Base-by-base conservation (phyloP, 2,888 invertebrate genomes). In the Tipula unca region DNA sequence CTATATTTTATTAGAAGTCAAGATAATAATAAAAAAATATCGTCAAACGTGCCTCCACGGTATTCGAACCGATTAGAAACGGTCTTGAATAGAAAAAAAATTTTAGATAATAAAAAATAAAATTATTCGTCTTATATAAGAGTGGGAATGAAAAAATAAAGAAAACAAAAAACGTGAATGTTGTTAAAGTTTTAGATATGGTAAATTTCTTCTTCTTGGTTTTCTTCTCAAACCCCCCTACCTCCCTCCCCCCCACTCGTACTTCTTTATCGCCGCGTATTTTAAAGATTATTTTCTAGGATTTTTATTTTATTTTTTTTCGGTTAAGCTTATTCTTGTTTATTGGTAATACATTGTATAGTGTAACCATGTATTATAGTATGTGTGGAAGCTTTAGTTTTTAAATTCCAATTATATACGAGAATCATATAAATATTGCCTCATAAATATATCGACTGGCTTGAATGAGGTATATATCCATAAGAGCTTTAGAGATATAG, bases 41-140 rank as follows among this genome's bases (percentile, higher is more conserved):
- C 83, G 83, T 83, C 83, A 83, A 83, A 84, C 84, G 84, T 84
- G 84, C 84, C 84, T 84, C 84, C 84, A 84, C 84, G 84, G 84
- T 84, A 36, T 84, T 36, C 39, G 84, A 84, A 36, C 84, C 84
- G 84, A 84, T 84, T 84, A 84, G 84, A 36, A 84, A 84, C 20
- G 84, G 83, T 83, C 83, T 83, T 83, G 83, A 83, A 83, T 83
- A 83, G 83, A 83, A 83, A 29, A 83, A 29, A 82, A 83, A 83
- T 82, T 82, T 29, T 82, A 20, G 20, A 82, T 82, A 29, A 82
- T 14, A 82, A 82, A 82, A 82, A 82, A 82, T 8, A n/a, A n/a
- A n/a, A n/a, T n/a, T 32, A 32, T 83, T 69, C 69, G 83, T 83
- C 29, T 29, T 83, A 83, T 13, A 82, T 6, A 83, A 83, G 83